Conservation (phyloP, 2,888 invertebrate genomes). For the Patella caerulea region DNA sequence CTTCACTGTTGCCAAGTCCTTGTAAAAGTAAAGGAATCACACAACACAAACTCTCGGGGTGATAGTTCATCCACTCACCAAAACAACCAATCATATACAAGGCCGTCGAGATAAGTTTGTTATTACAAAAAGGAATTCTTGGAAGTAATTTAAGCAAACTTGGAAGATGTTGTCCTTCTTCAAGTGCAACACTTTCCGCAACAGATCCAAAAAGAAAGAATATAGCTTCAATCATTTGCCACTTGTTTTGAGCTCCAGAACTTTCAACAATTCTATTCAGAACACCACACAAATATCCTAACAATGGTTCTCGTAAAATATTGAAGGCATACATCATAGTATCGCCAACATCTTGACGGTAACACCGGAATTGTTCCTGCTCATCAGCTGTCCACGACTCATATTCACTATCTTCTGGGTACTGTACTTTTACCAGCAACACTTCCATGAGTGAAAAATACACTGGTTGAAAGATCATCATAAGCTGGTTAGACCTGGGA, state of each 20-base stretch:
- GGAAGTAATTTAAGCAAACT: conserved; percentile 77
- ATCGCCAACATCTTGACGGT: conserved; percentile 88
- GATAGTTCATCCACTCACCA: conserved; percentile 86
- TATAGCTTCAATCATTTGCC: conserved; percentile 76
- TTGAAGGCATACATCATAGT: conserved; percentile 89
- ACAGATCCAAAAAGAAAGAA: conserved; percentile 78
- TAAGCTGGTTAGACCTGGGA: conserved; percentile 73
- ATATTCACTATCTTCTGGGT: conserved; percentile 78
- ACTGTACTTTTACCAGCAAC: conserved; percentile 84
- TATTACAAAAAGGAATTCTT: conserved; percentile 77
- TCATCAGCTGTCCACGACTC: conserved; percentile 75
- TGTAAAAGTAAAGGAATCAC: conserved; percentile 80
- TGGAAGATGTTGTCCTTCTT: conserved; percentile 76
- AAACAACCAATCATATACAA: conserved; percentile 86
- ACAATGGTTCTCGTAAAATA: conserved; percentile 81
- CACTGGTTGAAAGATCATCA: conserved; percentile 81
- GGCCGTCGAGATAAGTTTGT: conserved; percentile 80
- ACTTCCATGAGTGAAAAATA: conserved; percentile 85
- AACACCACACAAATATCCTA: conserved; percentile 80
- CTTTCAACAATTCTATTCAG: conserved; percentile 69
- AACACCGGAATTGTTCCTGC: conserved; percentile 87
- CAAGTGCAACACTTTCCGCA: conserved; percentile 75
- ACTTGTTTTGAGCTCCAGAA: conserved; percentile 44
- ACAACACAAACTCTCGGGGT: conserved; percentile 79
- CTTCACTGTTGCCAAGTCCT: conserved; percentile 79